Evolutionary conservation across 1,140 invertebrate species (phyloP).

Genomic region (Colletes latitarsis): DNA sequence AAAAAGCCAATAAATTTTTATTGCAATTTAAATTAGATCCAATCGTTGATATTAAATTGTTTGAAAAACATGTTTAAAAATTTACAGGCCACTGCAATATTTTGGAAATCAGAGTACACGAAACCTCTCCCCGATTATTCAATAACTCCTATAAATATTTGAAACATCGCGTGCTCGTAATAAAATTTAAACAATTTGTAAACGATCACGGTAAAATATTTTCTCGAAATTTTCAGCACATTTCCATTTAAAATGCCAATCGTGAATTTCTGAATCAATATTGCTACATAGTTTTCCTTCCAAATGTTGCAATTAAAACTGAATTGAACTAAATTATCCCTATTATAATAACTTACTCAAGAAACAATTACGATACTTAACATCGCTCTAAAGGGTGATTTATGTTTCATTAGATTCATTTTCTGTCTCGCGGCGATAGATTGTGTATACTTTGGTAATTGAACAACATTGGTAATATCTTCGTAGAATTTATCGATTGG

Average conservation of each 20-base stretch:
- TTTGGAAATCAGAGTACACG: not conserved
- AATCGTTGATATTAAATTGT: not conserved
- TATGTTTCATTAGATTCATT: not conserved
- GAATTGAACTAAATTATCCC: too few species aligned
- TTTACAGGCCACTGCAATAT: not conserved
- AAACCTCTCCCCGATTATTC: not conserved
- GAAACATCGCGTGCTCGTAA: not conserved
- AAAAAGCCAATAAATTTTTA: too few species aligned
- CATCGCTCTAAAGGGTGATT: not conserved
- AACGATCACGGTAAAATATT: conserved; percentile 21
- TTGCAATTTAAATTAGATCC: not conserved
- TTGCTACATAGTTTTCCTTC: too few species aligned
- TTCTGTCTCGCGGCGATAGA: not conserved
- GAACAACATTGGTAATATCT: conserved; percentile 40
- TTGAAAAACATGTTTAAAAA: not conserved
- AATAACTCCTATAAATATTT: conserved; percentile 21
- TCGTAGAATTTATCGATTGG: conserved; percentile 48
- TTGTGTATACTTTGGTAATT: conserved; percentile 38
- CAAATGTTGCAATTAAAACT: too few species aligned
- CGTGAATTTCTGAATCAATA: not conserved
- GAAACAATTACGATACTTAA: too few species aligned
- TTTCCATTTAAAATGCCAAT: not conserved
- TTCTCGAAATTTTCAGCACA: not conserved
- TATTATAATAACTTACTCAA: too few species aligned
- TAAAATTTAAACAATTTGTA: conserved; percentile 8